Percentiles rank a stretch among this genome's conserved stretches.
These are phyloP conservation scores for Cyaniris semiargus DNA, from an alignment of 2,888 invertebrate genomes.

Conservation along the genomic window DNA sequence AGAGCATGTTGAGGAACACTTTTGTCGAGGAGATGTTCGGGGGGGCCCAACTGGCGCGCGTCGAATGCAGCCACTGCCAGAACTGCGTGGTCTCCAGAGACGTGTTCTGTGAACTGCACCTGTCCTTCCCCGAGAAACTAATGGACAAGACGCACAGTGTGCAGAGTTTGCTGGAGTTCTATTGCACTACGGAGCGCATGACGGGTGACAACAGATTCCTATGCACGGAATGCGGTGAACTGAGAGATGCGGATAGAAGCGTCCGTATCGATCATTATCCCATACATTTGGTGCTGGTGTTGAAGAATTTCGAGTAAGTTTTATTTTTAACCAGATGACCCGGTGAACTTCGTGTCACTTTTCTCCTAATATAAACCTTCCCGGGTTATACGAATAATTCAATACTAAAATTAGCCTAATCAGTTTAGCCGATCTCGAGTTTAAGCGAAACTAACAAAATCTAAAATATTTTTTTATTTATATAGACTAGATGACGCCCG, in stretches of 20 bases:
- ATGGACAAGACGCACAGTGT: constrained; percentile 80
- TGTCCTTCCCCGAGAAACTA: constrained; percentile 85
- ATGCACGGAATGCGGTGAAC: constrained; percentile 86
- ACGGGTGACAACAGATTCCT: constrained; percentile 90
- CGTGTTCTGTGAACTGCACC: constrained; percentile 89
- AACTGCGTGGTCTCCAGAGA: constrained; percentile 87
- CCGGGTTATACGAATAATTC: too few relatives aligned
- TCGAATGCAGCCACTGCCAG: constrained; percentile 86
- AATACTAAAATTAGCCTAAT: too few relatives aligned
- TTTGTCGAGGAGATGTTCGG: constrained; percentile 86
- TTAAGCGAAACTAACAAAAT: too few relatives aligned
- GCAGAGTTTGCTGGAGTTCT: constrained; percentile 89
- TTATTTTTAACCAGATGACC: constrained; percentile 20
- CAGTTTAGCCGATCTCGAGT: too few relatives aligned
- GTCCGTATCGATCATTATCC: constrained; percentile 85
- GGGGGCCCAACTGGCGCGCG: constrained; percentile 87
- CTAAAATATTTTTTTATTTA: too few relatives aligned
- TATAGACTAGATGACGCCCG: too few relatives aligned
- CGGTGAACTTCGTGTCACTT: too few relatives aligned
- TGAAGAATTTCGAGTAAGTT: constrained; percentile 87
- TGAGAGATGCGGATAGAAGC: constrained; percentile 86
- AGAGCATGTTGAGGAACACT: constrained; percentile 55
- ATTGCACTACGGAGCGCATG: constrained; percentile 87
- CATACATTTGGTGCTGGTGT: constrained; percentile 87
- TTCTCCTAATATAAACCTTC: too few relatives aligned